These are phyloP conservation scores for Drosophila trichaetosa DNA, from an alignment of 2,888 invertebrate species.

Conservation along the genomic window DNA sequence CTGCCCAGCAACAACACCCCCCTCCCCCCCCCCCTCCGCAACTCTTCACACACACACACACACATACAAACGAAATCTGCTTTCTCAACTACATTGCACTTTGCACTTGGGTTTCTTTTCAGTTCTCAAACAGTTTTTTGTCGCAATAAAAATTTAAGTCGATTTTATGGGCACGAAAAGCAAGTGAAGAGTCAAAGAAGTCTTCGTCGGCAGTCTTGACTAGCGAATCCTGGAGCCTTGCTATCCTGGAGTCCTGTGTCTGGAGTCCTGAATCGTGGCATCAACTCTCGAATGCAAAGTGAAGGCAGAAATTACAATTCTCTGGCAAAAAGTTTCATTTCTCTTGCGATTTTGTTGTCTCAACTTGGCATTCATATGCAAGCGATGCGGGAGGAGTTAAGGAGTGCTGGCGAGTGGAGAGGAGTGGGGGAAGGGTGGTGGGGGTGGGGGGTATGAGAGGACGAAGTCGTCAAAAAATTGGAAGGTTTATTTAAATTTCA, in stretches of 20 bases:
- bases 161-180: constrained; percentile 73
- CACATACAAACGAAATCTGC: constrained; percentile 5
- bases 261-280: constrained; percentile 32
- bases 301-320: constrained; percentile 62
- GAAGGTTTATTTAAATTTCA: constrained; percentile 78
- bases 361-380: constrained; percentile 67
- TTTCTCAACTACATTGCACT: constrained; percentile 44
- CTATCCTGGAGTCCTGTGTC: constrained; percentile 14
- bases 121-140: constrained; percentile 67
- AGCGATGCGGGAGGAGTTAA: neutral
- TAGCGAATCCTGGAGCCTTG: constrained; percentile 11
- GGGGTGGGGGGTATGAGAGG: neutral
- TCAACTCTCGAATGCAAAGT: constrained; percentile 57
- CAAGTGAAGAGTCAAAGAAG: constrained; percentile 46
- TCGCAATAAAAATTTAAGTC: constrained; percentile 77
- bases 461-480: constrained; percentile 70
- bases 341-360: constrained; percentile 75
- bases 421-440: too few species aligned
- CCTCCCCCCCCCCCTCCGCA: neutral
- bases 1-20: constrained; percentile 6
- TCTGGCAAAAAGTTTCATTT: constrained; percentile 65
- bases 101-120: constrained; percentile 60
- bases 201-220: constrained; percentile 33
- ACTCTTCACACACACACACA: neutral
- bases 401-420: too few species aligned